These are phyloP conservation scores for Gortyna flavago DNA, from an alignment of 2,888 invertebrate species.

Conservation along the genomic window DNA sequence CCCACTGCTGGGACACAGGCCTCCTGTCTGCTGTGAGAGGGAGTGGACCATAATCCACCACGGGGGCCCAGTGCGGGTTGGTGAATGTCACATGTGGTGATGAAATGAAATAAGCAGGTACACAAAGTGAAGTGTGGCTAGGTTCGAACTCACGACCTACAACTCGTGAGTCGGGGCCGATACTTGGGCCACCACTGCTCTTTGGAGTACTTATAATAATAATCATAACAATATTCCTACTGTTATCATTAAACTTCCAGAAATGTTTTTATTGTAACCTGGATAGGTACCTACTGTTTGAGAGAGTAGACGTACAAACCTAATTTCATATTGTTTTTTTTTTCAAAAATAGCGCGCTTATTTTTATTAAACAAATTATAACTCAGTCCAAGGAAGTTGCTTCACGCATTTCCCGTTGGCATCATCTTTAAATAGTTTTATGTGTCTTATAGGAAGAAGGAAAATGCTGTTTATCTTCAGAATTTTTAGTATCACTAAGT, in stretches of 20 bases:
- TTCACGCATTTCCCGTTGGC: conserved; percentile 53
- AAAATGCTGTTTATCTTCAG: conserved; percentile 32
- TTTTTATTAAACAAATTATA: conserved; percentile 2
- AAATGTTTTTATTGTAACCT: neutral
- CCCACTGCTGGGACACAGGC: neutral
- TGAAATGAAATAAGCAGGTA: too few species aligned
- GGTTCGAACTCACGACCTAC: too few species aligned
- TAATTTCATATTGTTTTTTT: too few species aligned
- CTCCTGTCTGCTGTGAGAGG: neutral
- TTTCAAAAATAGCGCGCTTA: neutral
- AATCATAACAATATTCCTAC: neutral
- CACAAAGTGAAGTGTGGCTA: too few species aligned
- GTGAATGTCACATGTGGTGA: neutral
- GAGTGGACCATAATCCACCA: neutral
- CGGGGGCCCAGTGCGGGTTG: neutral
- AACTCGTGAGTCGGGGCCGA: too few species aligned
- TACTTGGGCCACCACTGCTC: too few species aligned
- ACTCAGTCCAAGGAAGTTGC: conserved; percentile 29
- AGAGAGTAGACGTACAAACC: neutral
- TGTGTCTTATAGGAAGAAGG: conserved; percentile 28
- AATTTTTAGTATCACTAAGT: conserved; percentile 8
- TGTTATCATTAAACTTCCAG: neutral
- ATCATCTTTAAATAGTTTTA: conserved; percentile 35
- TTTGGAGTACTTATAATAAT: neutral
- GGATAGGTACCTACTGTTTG: neutral